Percentiles rank a stretch among this genome's conserved stretches.
phyloP scores from a whole-genome alignment of 2,888 invertebrate species.

The Drosophila quinaria region DNA sequence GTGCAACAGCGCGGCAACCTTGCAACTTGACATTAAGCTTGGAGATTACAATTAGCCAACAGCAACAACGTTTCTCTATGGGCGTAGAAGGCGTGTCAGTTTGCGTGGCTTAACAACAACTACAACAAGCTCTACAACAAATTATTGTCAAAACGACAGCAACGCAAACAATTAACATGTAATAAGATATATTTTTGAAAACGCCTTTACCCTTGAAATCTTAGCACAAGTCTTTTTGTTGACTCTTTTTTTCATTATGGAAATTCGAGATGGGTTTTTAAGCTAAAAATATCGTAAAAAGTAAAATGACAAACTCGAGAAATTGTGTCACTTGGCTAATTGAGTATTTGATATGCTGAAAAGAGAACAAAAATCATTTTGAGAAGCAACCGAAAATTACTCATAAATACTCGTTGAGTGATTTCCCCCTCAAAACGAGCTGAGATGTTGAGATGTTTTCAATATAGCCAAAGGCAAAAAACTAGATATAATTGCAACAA shows the following conservation, averaged over 20 bases:
- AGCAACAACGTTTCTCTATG: conserved; percentile 13
- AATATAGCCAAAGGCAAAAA: conserved; percentile 32
- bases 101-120: conserved; percentile 34
- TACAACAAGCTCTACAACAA: conserved; percentile 36
- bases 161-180: conserved; percentile 53
- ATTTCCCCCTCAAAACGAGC: conserved; percentile 7
- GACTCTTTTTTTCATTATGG: background rate
- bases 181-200: conserved; percentile 49
- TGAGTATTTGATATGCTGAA: conserved; percentile 24
- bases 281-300: conserved; percentile 32
- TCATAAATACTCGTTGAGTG: conserved; percentile 14
- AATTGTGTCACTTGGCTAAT: conserved; percentile 35
- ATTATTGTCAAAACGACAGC: conserved; percentile 55
- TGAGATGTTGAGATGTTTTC: conserved; percentile 13
- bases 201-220: conserved; percentile 42
- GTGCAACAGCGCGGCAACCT: conserved; percentile 53
- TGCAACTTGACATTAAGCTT: conserved; percentile 73
- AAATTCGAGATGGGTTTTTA: conserved; percentile 41
- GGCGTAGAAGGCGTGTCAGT: conserved; percentile 26
- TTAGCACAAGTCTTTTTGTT: conserved; percentile 15
- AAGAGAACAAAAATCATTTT: background rate
- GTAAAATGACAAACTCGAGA: conserved; percentile 11
- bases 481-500: conserved; percentile 41
- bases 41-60: conserved; percentile 52
- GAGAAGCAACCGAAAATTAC: conserved; percentile 12